Evolutionary conservation across 1,140 invertebrate species (phyloP).

Genomic region (Drosophila azteca): DNA sequence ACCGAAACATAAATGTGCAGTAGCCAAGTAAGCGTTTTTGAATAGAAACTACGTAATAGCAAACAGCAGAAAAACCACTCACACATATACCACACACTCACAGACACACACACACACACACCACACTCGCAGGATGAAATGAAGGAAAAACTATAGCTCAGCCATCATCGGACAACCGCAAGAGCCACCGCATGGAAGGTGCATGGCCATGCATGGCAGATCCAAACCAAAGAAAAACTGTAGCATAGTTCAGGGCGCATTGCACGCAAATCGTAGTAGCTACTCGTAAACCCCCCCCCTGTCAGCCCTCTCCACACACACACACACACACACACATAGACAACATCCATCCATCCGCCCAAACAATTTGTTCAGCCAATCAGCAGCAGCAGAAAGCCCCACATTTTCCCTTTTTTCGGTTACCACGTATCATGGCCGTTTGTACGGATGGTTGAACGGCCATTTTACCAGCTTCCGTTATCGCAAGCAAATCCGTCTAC

Average conservation of each 20-base stretch:
- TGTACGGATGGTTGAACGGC: slow-evolving; percentile 20
- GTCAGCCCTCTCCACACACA: not conserved
- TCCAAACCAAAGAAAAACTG: slow-evolving; percentile 36
- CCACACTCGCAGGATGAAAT: slow-evolving; percentile 15
- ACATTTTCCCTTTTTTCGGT: slow-evolving; percentile 19
- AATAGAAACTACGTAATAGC: slow-evolving; percentile 70
- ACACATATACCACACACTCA: slow-evolving; percentile 33
- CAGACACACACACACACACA: slow-evolving; percentile 21
- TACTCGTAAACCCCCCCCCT: not conserved
- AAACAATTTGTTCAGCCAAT: slow-evolving; percentile 33
- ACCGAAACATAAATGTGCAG: slow-evolving; percentile 73
- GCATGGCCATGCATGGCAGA: slow-evolving; percentile 6
- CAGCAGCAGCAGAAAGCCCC: slow-evolving; percentile 25
- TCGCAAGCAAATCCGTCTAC: slow-evolving; percentile 32
- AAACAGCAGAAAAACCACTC: slow-evolving; percentile 67
- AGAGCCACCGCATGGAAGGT: slow-evolving; percentile 12
- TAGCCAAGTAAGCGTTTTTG: slow-evolving; percentile 79
- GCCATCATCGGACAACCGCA: not conserved
- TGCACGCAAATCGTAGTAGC: slow-evolving; percentile 55
- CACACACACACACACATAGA: slow-evolving; percentile 3
- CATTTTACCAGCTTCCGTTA: slow-evolving; percentile 11
- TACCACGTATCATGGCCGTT: slow-evolving; percentile 22
- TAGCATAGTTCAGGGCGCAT: slow-evolving; percentile 70
- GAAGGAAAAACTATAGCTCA: slow-evolving; percentile 9
- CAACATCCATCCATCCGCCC: slow-evolving; percentile 27